Percentiles rank a stretch among this genome's conserved stretches.
phyloP scores from a whole-genome alignment of 2,888 invertebrate species.

The Cancer borealis region DNA sequence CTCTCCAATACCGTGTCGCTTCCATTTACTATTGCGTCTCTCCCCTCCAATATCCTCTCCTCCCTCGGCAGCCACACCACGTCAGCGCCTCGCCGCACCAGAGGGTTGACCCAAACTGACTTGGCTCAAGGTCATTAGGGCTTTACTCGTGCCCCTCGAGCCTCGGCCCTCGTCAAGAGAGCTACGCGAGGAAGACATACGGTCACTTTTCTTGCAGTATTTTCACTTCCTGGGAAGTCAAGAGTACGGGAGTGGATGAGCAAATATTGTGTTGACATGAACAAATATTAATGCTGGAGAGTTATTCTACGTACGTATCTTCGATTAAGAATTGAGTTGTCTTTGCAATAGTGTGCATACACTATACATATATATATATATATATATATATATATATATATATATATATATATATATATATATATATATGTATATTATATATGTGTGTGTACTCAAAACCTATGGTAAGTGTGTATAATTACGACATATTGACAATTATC shows the following conservation, averaged over 20 bases:
- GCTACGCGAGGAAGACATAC: not conserved
- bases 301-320: not conserved
- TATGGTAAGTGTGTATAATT: too few relatives aligned
- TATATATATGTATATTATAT: too few relatives aligned
- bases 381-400: not conserved
- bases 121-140: conserved; percentile 14
- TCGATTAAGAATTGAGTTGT: too few relatives aligned
- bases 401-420: too few relatives aligned
- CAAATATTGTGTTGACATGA: not conserved
- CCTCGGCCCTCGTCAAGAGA: not conserved
- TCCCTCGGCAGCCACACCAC: not conserved
- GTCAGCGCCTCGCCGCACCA: conserved; percentile 11
- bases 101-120: conserved; percentile 28
- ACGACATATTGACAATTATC: too few relatives aligned
- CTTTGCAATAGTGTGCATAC: too few relatives aligned
- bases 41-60: conserved; percentile 15
- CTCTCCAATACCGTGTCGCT: not conserved
- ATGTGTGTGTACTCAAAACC: too few relatives aligned
- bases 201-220: not conserved
- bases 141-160: not conserved
- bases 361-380: not conserved
- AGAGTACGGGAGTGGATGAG: not conserved
- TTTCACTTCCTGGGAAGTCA: not conserved
- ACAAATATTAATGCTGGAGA: not conserved
- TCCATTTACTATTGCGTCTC: conserved; percentile 4